Evolutionary conservation across 2,888 invertebrate genomes (phyloP).

Genomic region (Brachyopa scutellaris): DNA sequence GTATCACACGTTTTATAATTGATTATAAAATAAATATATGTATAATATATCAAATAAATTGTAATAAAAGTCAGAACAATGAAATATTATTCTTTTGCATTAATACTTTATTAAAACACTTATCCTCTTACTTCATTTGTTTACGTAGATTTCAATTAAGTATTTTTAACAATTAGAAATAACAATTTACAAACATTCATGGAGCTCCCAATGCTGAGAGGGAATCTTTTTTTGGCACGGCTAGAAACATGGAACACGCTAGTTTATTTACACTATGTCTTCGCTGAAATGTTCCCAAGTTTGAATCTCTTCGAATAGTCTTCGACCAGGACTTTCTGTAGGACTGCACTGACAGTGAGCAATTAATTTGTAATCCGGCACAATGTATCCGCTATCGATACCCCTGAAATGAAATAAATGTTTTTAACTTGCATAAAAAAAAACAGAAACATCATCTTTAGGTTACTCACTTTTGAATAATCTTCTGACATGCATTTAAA

Average conservation of each 20-base stretch:
- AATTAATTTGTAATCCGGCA: constrained; percentile 82
- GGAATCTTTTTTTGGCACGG: too few relatives aligned
- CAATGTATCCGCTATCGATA: constrained; percentile 82
- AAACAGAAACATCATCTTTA: too few relatives aligned
- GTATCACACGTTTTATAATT: constrained; percentile 56
- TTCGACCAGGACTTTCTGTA: constrained; percentile 83
- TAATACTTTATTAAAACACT: constrained; percentile 7
- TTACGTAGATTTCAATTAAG: too few relatives aligned
- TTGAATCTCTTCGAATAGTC: constrained; percentile 83
- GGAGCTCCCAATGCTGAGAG: too few relatives aligned
- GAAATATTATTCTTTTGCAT: neutral
- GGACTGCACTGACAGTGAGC: constrained; percentile 83
- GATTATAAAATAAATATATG: constrained; percentile 38
- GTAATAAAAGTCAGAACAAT: constrained; percentile 18
- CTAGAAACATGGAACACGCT: too few relatives aligned
- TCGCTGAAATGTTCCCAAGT: constrained; percentile 83
- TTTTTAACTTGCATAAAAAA: too few relatives aligned
- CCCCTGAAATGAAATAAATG: constrained; percentile 78
- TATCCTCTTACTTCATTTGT: too few relatives aligned
- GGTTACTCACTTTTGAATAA: constrained; percentile 79
- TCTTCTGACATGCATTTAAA: constrained; percentile 81
- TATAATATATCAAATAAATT: constrained; percentile 46
- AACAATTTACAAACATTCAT: too few relatives aligned
- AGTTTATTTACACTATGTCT: too few relatives aligned
- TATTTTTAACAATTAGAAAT: too few relatives aligned